Conservation (phyloP, 2,113 vertebrate genomes). For the Sander lucioperca region DNA sequence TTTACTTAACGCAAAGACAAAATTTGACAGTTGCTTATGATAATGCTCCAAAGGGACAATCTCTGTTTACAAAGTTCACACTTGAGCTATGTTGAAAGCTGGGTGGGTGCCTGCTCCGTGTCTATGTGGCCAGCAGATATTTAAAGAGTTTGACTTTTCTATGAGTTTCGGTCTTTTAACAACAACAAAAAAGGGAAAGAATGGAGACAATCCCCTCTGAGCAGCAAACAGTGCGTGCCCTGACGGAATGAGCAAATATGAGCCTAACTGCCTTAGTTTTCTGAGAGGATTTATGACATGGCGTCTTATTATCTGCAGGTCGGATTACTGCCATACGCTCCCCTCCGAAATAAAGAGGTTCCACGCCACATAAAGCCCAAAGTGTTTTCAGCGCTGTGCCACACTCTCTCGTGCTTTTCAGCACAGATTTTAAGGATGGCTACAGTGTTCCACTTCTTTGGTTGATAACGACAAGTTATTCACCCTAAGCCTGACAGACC, state of each 20-base stretch:
- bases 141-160: conserved; percentile 61
- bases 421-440: conserved; percentile 61
- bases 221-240: conserved; percentile 67
- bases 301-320: conserved; percentile 72
- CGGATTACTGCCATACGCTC: conserved; percentile 67
- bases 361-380: conserved; percentile 73
- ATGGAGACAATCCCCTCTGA: conserved; percentile 51
- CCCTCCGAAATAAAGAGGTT: conserved; percentile 65
- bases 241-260: conserved; percentile 68
- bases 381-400: conserved; percentile 58
- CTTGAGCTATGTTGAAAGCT: conserved; percentile 41
- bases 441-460: conserved; percentile 52
- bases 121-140: conserved; percentile 43
- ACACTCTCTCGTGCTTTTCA: conserved; percentile 45
- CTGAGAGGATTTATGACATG: conserved; percentile 71
- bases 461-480: conserved; percentile 53
- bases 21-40: conserved; percentile 75
- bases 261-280: conserved; percentile 71
- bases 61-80: conserved; percentile 74
- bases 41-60: conserved; percentile 62
- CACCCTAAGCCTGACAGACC: conserved; percentile 40
- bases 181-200: conserved; percentile 26
- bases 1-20: conserved; percentile 64
- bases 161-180: conserved; percentile 47
- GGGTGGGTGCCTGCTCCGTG: conserved; percentile 35